Evolutionary conservation across 2,888 invertebrate species (phyloP).

Genomic region (Aspidiotus destructor): DNA sequence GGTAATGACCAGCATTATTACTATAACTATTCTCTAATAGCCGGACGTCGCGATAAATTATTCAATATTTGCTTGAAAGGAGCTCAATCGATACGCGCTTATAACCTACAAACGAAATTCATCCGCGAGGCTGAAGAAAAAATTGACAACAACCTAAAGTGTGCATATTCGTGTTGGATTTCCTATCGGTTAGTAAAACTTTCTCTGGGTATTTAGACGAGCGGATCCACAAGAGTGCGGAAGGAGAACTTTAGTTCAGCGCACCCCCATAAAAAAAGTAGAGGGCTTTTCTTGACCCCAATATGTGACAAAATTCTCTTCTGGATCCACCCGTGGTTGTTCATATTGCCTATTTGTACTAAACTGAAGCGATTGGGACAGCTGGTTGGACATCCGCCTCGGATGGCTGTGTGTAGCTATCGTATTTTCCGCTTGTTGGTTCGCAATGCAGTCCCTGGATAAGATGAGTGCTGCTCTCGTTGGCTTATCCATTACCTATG

Average conservation of each 20-base stretch:
- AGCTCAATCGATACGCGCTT: slow-evolving; percentile 76
- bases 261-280: neutral
- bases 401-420: slow-evolving; percentile 95
- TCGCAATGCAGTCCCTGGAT: slow-evolving; percentile 73
- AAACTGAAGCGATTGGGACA: slow-evolving; percentile 38
- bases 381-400: slow-evolving; percentile 89
- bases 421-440: slow-evolving; percentile 86
- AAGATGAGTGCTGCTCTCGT: slow-evolving; percentile 64
- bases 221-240: too few species aligned
- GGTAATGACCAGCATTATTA: neutral
- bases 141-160: slow-evolving; percentile 86
- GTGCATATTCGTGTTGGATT: slow-evolving; percentile 85
- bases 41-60: too few species aligned
- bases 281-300: neutral
- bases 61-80: slow-evolving; percentile 42
- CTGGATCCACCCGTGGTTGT: too few species aligned
- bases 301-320: too few species aligned
- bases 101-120: slow-evolving; percentile 68
- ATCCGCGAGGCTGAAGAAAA: slow-evolving; percentile 75
- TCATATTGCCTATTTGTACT: too few species aligned
- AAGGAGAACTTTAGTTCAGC: too few species aligned
- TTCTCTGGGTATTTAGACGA: too few species aligned
- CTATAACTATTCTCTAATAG: too few species aligned
- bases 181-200: slow-evolving; percentile 56
- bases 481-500: slow-evolving; percentile 82